Conservation (phyloP, 2,888 invertebrate species). For the Andrena trimmerana region DNA sequence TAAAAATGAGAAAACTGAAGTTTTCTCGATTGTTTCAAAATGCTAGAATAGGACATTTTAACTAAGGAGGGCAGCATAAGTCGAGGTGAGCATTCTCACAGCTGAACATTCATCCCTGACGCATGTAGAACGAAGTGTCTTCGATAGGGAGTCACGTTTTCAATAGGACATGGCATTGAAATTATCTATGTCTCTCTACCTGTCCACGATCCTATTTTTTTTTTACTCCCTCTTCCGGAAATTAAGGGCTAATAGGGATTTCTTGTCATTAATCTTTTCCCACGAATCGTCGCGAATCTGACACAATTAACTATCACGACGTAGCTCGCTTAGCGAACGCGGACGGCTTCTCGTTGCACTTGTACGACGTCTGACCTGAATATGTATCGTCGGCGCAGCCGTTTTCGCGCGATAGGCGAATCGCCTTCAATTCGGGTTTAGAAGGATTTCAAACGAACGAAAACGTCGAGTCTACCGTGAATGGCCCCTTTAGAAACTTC, state of each 20-base stretch:
- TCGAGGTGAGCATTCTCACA: too few species aligned
- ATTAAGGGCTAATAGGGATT: neutral
- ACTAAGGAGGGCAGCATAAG: too few species aligned
- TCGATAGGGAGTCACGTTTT: too few species aligned
- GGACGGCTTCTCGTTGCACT: conserved; percentile 76
- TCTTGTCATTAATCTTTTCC: conserved; percentile 13
- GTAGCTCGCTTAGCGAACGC: conserved; percentile 56
- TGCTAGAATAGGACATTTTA: too few species aligned
- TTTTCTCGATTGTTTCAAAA: too few species aligned
- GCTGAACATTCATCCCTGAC: too few species aligned
- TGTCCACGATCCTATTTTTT: neutral
- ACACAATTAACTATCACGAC: conserved; percentile 62
- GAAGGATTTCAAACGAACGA: conserved; percentile 10
- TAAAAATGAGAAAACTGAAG: too few species aligned
- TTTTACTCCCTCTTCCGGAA: neutral
- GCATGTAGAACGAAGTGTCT: too few species aligned
- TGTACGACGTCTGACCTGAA: conserved; percentile 77
- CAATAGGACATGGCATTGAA: neutral
- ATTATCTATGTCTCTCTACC: neutral
- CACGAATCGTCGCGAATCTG: conserved; percentile 43
- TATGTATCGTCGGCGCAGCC: conserved; percentile 54
- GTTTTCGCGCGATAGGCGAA: conserved; percentile 17
- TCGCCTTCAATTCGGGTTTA: conserved; percentile 35
- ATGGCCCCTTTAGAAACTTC: neutral
- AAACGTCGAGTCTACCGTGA: neutral